These are phyloP conservation scores for Anguilla rostrata DNA, from an alignment of 2,113 vertebrate species.

Conservation along the genomic window DNA sequence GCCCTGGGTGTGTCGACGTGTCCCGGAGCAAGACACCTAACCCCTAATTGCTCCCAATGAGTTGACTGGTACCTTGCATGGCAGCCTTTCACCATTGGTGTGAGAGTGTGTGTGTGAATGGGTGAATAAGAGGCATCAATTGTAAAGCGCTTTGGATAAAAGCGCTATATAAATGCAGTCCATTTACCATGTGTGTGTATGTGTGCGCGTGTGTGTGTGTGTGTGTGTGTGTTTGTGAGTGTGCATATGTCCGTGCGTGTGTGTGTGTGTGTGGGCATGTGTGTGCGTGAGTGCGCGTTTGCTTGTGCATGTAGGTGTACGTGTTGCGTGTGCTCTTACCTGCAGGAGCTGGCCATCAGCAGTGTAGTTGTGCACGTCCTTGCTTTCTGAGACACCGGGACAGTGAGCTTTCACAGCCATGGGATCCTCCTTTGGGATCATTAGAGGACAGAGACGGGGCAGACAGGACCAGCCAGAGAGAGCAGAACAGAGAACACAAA, in stretches of 20 bases:
- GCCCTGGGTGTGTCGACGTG: too few relatives aligned
- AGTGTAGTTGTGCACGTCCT: slow-evolving; percentile 64
- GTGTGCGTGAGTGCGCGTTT: neutral
- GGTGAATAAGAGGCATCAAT: too few relatives aligned
- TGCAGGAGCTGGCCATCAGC: slow-evolving; percentile 78
- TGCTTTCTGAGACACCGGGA: slow-evolving; percentile 56
- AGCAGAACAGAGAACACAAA: too few relatives aligned
- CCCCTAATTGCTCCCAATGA: too few relatives aligned
- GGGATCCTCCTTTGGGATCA: neutral
- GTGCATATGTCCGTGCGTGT: neutral
- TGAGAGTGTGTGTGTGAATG: too few relatives aligned
- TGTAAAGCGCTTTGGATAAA: too few relatives aligned
- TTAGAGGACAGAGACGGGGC: neutral
- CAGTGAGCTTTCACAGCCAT: slow-evolving; percentile 14
- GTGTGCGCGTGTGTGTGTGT: neutral
- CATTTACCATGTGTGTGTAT: too few relatives aligned
- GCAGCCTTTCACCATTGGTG: too few relatives aligned
- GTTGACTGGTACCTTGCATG: too few relatives aligned
- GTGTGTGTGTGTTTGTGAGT: neutral
- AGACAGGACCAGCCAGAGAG: too few relatives aligned
- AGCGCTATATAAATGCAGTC: too few relatives aligned
- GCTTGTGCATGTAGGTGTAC: neutral
- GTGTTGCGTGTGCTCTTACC: slow-evolving; percentile 53
- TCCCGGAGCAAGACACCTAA: too few relatives aligned
- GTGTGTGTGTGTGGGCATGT: neutral